phyloP scores from a whole-genome alignment of 2,888 invertebrate genomes.

The Megamerina dolium region DNA sequence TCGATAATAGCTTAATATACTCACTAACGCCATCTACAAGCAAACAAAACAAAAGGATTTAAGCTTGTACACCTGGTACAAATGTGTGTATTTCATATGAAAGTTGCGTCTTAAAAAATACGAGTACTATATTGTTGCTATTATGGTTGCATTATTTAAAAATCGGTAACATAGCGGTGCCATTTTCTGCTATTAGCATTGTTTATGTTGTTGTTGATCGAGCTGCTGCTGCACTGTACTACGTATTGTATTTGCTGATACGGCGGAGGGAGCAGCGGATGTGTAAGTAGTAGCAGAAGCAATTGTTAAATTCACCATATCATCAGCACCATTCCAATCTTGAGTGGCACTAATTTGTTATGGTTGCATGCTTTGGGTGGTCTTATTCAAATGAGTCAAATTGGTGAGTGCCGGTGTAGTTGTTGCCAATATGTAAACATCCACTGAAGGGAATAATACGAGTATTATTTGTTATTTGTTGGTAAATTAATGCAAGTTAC shows the following conservation, averaged over 20 bases:
- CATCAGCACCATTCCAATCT: conserved; percentile 26
- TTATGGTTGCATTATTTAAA: conserved; percentile 42
- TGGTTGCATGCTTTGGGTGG: no score
- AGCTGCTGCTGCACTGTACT: conserved; percentile 17
- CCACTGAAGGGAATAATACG: conserved; percentile 37
- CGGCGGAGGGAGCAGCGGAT: neutral
- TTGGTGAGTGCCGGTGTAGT: conserved; percentile 25
- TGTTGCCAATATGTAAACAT: conserved; percentile 36
- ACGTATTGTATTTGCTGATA: no score
- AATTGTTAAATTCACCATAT: conserved; percentile 16
- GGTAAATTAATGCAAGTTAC: conserved; percentile 42
- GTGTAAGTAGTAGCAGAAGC: neutral
- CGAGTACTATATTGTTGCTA: conserved; percentile 44
- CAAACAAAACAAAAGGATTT: no score
- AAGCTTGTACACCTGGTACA: no score
- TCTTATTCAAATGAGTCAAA: conserved; percentile 9
- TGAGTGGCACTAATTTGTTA: conserved; percentile 38
- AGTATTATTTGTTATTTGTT: conserved; percentile 39
- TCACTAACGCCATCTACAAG: no score
- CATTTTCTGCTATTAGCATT: conserved; percentile 32
- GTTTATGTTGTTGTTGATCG: conserved; percentile 22
- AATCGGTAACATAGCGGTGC: conserved; percentile 42
- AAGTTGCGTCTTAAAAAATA: no score
- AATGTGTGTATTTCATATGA: no score
- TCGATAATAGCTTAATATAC: no score